A percentile compares a stretch with the other conserved stretches of the same genome.
phyloP scores from a whole-genome alignment of 2,888 invertebrate species.

The Liposcelis brunnea region DNA sequence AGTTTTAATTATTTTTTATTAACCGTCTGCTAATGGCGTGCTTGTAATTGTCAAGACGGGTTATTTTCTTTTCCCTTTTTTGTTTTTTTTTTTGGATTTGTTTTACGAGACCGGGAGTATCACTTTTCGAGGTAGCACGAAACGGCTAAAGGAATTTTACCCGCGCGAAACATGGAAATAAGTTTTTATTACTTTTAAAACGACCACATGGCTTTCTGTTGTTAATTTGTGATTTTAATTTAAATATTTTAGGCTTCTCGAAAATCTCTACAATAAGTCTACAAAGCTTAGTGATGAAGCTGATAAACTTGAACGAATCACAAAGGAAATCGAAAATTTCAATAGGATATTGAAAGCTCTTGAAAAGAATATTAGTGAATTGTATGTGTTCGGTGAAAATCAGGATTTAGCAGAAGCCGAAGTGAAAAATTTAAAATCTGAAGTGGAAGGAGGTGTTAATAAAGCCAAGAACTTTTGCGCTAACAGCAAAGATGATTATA shows the following conservation, averaged over 20 bases:
- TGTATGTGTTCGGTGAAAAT: conserved; percentile 66
- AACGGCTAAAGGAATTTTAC: background rate
- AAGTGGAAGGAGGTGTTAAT: conserved; percentile 34
- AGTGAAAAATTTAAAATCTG: conserved; percentile 37
- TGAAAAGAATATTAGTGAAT: conserved; percentile 44
- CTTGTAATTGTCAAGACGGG: background rate
- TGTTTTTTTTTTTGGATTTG: conserved; percentile 11
- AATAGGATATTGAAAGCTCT: conserved; percentile 48
- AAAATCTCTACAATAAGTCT: conserved; percentile 57
- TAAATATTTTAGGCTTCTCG: conserved; percentile 51
- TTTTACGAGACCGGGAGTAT: conserved; percentile 24
- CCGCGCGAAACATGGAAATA: conserved; percentile 5
- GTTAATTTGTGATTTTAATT: conserved; percentile 21
- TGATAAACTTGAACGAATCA: conserved; percentile 54
- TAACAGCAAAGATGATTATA: conserved; percentile 28
- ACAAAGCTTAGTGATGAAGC: conserved; percentile 57
- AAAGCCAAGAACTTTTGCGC: conserved; percentile 24
- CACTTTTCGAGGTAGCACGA: conserved; percentile 15
- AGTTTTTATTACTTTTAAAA: background rate
- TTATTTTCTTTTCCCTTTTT: conserved; percentile 3
- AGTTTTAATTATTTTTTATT: conserved; percentile 2
- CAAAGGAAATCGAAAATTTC: conserved; percentile 49
- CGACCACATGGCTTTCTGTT: background rate
- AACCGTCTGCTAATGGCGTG: conserved; percentile 11
- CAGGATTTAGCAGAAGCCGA: conserved; percentile 41